Base-by-base conservation (phyloP, 1,140 invertebrate genomes). In the Propsilocerus akamusi region DNA sequence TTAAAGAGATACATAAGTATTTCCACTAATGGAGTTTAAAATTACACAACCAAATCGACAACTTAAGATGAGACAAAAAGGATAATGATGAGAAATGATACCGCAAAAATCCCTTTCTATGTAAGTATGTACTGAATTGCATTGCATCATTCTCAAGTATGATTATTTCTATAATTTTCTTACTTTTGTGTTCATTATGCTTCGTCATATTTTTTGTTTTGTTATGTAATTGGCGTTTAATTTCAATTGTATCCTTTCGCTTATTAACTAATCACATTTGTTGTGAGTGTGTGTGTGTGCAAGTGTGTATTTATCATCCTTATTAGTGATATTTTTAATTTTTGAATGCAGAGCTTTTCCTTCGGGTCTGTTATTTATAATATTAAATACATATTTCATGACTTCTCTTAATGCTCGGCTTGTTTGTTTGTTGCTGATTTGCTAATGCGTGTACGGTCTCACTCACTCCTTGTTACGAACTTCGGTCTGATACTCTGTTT, bases 161-260 rank as follows among this genome's bases (percentile, higher is more conserved):
- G n/a, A n/a, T n/a, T n/a, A n/a, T n/a, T n/a, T n/a, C n/a, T n/a
- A n/a, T n/a, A 30, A 30, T 30, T 30, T 37, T 37, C 14, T 17
- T n/a, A 30, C 32, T 37, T 37, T 37, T 37, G 5, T 17, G 6
- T 14, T 17, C 34, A 5, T 41, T n/a, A n/a, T n/a, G n/a, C n/a
- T n/a, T n/a, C n/a, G n/a, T n/a, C n/a, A n/a, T 20, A 41, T 17
- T 41, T 20, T 7, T 17, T 41, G 2, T 14, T 17, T 3, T 14
- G 17, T 41, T 41, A 41, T 20, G 34, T 41, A 41, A 41, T 41
- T 41, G 34, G 34, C 34, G 34, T 41, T 41, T 41, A 41, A 41
- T 41, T 41, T 41, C 34, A 41, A 41, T 41, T 41, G 34, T 41
- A 41, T 41, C 5, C 34, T 41, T 41, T 20, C 14, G 22, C 34